Base-by-base conservation (phyloP, 37 sponge, comb jelly and placozoan genomes). In the Sycon ciliatum region DNA sequence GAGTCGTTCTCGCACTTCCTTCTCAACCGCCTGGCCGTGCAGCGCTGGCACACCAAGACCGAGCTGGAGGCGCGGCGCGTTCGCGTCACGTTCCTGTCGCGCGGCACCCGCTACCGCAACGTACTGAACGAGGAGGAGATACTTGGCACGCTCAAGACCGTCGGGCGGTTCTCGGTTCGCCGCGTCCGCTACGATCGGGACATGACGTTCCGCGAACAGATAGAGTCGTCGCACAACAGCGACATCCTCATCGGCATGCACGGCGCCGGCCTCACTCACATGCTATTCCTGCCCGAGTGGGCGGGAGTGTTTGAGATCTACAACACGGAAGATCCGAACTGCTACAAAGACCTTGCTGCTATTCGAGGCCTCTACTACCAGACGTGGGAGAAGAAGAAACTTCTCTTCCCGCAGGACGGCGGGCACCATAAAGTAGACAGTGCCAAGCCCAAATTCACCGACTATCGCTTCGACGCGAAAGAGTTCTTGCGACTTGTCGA, bases 181-280 rank as follows among this genome's bases (percentile, higher is more conserved):
- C 62, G 62, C 7, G 36, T 73, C n/a, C 62, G 63, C 16, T 73
- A 73, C 63, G 62, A 73, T 68, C 3, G 75, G 27, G 5, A 57
- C 3, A 7, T 73, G 5, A 32, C 75, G n/a, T 73, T 73, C 27
- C 30, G 11, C 3, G 3, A 58, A 6, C 58, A 23, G 32, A 4
- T 53, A 13, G 71, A 84, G 79, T 60, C 73, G 9, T 84, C 85
- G n/a, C 81, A 92, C 64, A 92, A 92, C 37, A 70, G 75, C 22
- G 93, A 92, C 54, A 73, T 92, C 4, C 88, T 92, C 55, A 88
- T 92, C 57, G 86, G 89, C 5, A 92, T 92, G 77, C 93, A 92
- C 75, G 93, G 93, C 13, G 80, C 93, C 32, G 93, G 93, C 2
- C 78, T 92, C 28, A 72, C 93, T 9, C 93, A 92, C 75, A 53